A percentile compares a stretch with the other conserved stretches of the same genome.
Evolutionary conservation across 2,797 vertebrate species (phyloP).

Genomic region (Darevskia nairensis): DNA sequence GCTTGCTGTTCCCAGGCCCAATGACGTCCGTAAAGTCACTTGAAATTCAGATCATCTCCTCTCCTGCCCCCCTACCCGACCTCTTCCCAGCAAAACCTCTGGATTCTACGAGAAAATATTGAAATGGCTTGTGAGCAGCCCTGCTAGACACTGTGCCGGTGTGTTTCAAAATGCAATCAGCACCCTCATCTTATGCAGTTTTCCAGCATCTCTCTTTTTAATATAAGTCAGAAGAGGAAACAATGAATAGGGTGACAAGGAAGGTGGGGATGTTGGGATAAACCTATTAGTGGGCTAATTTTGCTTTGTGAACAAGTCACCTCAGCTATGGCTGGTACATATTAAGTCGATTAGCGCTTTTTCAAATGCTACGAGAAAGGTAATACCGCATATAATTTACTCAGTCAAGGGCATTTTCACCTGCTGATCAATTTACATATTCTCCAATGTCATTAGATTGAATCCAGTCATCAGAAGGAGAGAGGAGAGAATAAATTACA

Average conservation of each 20-base stretch:
- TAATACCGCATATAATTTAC: constrained; percentile 76
- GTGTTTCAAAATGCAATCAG: constrained; percentile 73
- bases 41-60: constrained; percentile 82
- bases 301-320: constrained; percentile 73
- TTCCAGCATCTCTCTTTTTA: constrained; percentile 52
- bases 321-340: constrained; percentile 63
- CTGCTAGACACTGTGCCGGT: constrained; percentile 56
- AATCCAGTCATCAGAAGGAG: constrained; percentile 73
- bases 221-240: constrained; percentile 72
- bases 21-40: constrained; percentile 78
- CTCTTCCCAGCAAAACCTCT: constrained; percentile 52
- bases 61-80: neutral
- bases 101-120: constrained; percentile 77
- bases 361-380: constrained; percentile 73
- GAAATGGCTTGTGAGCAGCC: constrained; percentile 74
- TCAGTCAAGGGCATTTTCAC: constrained; percentile 80
- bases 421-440: constrained; percentile 80
- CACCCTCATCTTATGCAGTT: constrained; percentile 72
- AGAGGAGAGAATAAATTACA: constrained; percentile 68
- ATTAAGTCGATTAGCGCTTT: constrained; percentile 75
- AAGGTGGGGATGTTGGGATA: constrained; percentile 67
- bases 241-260: constrained; percentile 62
- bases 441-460: constrained; percentile 74
- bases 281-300: constrained; percentile 76
- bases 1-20: constrained; percentile 79